These are phyloP conservation scores for Micromesistius poutassou DNA, from an alignment of 2,797 vertebrate species.

Conservation along the genomic window DNA sequence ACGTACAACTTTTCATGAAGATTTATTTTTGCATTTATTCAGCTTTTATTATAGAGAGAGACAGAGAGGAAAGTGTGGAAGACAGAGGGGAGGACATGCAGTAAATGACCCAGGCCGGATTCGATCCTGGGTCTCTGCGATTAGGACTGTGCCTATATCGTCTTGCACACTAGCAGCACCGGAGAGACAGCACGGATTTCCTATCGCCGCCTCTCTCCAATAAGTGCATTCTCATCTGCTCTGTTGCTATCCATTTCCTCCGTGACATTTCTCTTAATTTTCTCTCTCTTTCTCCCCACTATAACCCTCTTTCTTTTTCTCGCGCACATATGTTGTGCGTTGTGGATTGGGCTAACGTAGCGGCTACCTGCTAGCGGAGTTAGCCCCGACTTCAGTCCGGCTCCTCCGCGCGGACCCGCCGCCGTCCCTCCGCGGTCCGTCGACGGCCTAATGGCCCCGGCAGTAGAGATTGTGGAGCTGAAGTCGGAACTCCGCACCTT, in stretches of 20 bases:
- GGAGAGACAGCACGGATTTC: slow-evolving; percentile 72
- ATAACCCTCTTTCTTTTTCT: slow-evolving; percentile 18
- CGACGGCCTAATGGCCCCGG: not conserved
- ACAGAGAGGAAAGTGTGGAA: no score
- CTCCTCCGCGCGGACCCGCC: not conserved
- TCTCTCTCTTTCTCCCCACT: not conserved
- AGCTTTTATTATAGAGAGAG: no score
- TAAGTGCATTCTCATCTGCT: slow-evolving; percentile 68
- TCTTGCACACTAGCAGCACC: no score
- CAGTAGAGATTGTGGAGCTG: no score
- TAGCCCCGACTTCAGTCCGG: not conserved
- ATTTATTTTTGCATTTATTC: no score
- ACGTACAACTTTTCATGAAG: no score
- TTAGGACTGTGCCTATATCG: no score
- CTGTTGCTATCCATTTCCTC: slow-evolving; percentile 16
- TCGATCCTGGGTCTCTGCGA: no score
- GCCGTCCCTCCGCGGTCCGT: not conserved
- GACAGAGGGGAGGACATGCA: no score
- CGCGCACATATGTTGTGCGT: not conserved
- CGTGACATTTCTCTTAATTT: slow-evolving; percentile 4
- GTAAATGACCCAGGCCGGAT: no score
- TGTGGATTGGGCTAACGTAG: no score
- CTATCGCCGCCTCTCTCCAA: slow-evolving; percentile 56
- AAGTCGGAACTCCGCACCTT: no score
- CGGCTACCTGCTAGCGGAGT: not conserved